Evolutionary conservation across 2,797 vertebrate genomes (phyloP), one percentile per base, ranked within the genome.

Genomic region (Dromococcyx pavoninus): DNA sequence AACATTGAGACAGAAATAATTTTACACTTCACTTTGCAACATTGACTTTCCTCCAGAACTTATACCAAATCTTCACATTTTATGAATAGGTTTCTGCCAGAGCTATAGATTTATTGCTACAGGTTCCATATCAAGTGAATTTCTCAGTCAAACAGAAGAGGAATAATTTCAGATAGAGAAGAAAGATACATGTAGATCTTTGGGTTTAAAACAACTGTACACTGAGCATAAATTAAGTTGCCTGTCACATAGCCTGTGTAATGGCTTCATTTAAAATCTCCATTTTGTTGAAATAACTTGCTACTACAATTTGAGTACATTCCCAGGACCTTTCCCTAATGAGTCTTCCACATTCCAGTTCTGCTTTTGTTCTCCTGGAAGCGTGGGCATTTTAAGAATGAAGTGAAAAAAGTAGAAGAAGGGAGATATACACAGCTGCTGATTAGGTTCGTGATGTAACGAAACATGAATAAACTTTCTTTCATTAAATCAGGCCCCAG

Each of bases 1-100:
- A 98, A 97, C 97, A 97, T 43, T 76, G 89, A 97, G 97, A 97
- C 96, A 97, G 95, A 97, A 97, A 97, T 98, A 97, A 98, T 97
- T 98, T 97, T 96, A 95, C 85, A 96, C 94, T 97, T 97, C 95
- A 86, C 85, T 97, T 97, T 97, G 91, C 95, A 97, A 97, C 94
- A 97, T 53, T 96, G 97, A 97, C 96, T 97, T 96, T 95, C 76
- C 60, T 97, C 91, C 94, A 96, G 75, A 96, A 97, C 92, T 88
- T 95, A 94, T 21, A 90, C 91, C 51, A 78, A 96, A 95, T 94
- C 83, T 93, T 91, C 94, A 95, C 3, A 0, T 95, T 96, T 97
- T 97, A 95, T 94, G 92, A 97, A 96, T 94, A 97, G 60, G 13
- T 56, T 97, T 95, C 94, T 97, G 94, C 91, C 96, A 95, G 73